phyloP scores from a whole-genome alignment of 2,797 vertebrate genomes.

The Antennarius maculatus region DNA sequence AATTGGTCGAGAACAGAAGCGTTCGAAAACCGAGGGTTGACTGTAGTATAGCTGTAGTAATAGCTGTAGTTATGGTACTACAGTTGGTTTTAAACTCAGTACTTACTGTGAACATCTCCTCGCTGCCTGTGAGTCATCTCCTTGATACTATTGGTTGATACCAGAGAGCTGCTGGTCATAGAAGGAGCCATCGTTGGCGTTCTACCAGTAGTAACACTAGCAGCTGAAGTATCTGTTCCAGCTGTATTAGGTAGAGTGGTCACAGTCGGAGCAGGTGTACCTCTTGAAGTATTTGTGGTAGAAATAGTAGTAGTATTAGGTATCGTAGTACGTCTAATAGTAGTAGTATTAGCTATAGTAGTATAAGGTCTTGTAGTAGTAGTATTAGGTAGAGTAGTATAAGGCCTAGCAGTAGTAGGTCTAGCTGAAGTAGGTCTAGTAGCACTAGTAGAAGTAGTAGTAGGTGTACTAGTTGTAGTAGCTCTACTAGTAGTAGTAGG shows the following conservation, averaged over 20 bases:
- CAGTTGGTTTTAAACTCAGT: not conserved
- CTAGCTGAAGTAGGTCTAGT: not conserved
- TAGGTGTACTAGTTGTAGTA: not conserved
- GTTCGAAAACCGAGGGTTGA: too few species aligned
- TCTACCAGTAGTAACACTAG: not conserved
- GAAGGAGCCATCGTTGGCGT: conserved; percentile 5
- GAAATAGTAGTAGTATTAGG: not conserved
- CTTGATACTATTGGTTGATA: conserved; percentile 84
- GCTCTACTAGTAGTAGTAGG: not conserved
- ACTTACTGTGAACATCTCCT: conserved; percentile 95
- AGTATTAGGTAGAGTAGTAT: too few species aligned
- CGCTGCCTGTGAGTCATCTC: conserved; percentile 85
- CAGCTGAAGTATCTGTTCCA: not conserved
- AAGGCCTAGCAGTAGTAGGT: not conserved
- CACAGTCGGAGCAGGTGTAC: not conserved
- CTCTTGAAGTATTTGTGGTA: not conserved
- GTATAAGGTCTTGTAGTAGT: not conserved
- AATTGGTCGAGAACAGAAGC: too few species aligned
- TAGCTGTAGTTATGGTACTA: too few species aligned
- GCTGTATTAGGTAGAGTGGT: not conserved
- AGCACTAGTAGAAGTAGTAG: not conserved
- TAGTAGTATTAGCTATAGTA: too few species aligned
- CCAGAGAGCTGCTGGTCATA: conserved; percentile 7
- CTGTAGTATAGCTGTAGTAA: too few species aligned
- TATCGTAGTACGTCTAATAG: too few species aligned